A percentile compares a stretch with the other conserved stretches of the same genome.
These are phyloP conservation scores for Leguminivora glycinivorella DNA, from an alignment of 1,140 invertebrate genomes.

Conservation along the genomic window DNA sequence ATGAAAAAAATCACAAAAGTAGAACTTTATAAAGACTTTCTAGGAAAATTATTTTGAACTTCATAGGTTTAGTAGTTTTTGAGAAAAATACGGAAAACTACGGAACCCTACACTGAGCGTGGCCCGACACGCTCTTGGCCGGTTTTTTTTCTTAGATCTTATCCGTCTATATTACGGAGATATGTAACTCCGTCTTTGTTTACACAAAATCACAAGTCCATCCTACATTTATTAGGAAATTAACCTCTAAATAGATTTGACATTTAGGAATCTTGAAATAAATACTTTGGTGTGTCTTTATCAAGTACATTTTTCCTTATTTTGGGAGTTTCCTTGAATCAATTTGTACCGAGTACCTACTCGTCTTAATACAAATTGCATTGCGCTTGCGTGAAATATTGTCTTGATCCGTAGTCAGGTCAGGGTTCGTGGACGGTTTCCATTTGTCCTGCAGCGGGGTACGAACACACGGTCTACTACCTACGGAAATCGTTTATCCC, in stretches of 20 bases:
- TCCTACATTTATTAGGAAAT: background rate
- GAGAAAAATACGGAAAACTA: no score
- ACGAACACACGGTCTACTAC: background rate
- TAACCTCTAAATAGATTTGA: background rate
- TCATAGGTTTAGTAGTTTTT: no score
- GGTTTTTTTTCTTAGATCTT: no score
- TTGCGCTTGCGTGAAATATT: constrained; percentile 29
- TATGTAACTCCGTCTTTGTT: no score
- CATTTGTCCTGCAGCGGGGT: constrained; percentile 52
- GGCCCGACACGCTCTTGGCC: no score
- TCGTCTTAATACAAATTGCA: constrained; percentile 32
- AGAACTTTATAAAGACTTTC: no score
- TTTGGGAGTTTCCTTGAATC: background rate
- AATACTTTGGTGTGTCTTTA: background rate
- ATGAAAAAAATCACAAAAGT: no score
- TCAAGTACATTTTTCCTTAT: background rate
- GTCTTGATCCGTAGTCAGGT: constrained; percentile 43
- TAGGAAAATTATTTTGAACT: no score
- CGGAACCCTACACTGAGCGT: no score
- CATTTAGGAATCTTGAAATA: background rate
- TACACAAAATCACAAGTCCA: no score
- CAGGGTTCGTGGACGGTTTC: constrained; percentile 51
- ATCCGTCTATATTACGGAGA: no score
- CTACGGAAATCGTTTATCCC: background rate
- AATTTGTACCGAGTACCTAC: no score